These are phyloP conservation scores for Crocallis elinguaria DNA, from an alignment of 2,888 invertebrate genomes.

Conservation along the genomic window DNA sequence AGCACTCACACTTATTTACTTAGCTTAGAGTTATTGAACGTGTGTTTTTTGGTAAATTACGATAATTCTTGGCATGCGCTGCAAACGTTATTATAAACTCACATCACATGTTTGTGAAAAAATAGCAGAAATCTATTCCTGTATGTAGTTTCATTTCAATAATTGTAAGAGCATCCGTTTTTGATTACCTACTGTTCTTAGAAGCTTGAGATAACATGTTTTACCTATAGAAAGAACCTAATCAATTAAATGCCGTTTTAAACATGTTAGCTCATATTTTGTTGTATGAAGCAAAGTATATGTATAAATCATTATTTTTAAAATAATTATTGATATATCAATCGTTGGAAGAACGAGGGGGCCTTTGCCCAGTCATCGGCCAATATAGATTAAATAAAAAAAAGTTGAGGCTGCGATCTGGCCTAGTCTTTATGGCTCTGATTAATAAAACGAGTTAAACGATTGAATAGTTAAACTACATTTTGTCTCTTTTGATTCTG, in stretches of 20 bases:
- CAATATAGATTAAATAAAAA: too few species aligned
- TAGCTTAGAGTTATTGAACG: conserved; percentile 29
- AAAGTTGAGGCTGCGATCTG: too few species aligned
- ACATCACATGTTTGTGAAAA: conserved; percentile 37
- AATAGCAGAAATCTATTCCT: conserved; percentile 24
- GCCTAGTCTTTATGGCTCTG: too few species aligned
- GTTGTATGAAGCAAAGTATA: too few species aligned
- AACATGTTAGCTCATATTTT: neutral
- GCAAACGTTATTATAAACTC: neutral
- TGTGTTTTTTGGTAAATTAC: conserved; percentile 41
- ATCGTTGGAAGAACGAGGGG: too few species aligned
- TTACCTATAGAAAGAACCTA: neutral
- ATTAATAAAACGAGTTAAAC: too few species aligned
- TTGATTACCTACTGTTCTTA: conserved; percentile 46
- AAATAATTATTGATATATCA: too few species aligned
- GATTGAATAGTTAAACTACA: too few species aligned
- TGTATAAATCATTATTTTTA: too few species aligned
- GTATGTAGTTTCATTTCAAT: conserved; percentile 50
- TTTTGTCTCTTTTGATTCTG: too few species aligned
- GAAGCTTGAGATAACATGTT: conserved; percentile 27
- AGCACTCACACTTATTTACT: conserved; percentile 10
- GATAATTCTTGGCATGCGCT: conserved; percentile 32
- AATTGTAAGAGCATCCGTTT: conserved; percentile 62
- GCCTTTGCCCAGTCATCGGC: too few species aligned
- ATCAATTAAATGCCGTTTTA: neutral